Conservation (phyloP, 1,140 invertebrate species). For the Chrysoperla carnea region DNA sequence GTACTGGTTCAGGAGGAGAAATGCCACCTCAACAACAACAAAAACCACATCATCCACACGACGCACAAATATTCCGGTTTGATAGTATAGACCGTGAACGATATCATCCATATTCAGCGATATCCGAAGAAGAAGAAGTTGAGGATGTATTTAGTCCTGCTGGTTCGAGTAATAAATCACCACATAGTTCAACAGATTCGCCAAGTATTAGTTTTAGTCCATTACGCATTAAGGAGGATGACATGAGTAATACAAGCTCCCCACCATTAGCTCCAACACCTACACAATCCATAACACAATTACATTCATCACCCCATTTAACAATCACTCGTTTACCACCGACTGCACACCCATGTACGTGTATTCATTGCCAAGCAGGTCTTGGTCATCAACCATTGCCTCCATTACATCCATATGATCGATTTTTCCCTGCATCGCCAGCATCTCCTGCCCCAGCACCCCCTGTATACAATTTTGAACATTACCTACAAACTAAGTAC, state of each 20-base stretch:
- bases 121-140: constrained; percentile 27
- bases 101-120: constrained; percentile 17
- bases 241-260: constrained; percentile 21
- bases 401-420: constrained; percentile 29
- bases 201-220: constrained; percentile 37
- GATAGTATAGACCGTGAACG: constrained; percentile 26
- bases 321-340: constrained; percentile 18
- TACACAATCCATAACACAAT: constrained; percentile 17
- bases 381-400: constrained; percentile 23
- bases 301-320: constrained; percentile 18
- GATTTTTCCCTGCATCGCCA: constrained; percentile 37
- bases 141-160: constrained; percentile 36
- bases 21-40: neutral
- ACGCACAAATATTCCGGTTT: constrained; percentile 30
- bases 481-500: constrained; percentile 55
- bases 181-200: constrained; percentile 33
- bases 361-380: constrained; percentile 25
- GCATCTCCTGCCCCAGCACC: constrained; percentile 28
- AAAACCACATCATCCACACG: constrained; percentile 11
- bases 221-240: constrained; percentile 32
- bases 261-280: constrained; percentile 8
- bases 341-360: constrained; percentile 30
- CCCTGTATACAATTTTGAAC: constrained; percentile 41
- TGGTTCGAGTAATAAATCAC: constrained; percentile 29
- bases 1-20: constrained; percentile 13